These are phyloP conservation scores for Hirudinaria manillensis DNA, from an alignment of 2,888 invertebrate genomes.

Conservation along the genomic window DNA sequence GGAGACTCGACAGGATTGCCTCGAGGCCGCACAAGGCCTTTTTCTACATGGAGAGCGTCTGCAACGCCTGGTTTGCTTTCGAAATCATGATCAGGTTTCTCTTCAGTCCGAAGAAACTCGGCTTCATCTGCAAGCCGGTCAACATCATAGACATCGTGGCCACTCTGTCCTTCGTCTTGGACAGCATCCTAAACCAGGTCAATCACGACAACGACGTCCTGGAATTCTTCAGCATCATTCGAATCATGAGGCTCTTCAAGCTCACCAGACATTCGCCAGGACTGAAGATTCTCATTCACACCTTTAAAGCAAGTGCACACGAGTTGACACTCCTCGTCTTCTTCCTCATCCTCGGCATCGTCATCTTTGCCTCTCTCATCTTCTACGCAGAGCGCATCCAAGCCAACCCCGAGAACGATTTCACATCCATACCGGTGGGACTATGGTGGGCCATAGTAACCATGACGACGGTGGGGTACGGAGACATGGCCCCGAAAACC, in stretches of 20 bases:
- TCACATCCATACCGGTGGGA: slow-evolving; percentile 84
- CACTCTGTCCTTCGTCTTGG: slow-evolving; percentile 78
- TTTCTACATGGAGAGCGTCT: slow-evolving; percentile 83
- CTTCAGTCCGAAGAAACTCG: slow-evolving; percentile 82
- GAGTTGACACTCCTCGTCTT: slow-evolving; percentile 85
- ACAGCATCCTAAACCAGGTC: slow-evolving; percentile 50
- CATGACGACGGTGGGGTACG: slow-evolving; percentile 89
- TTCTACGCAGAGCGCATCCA: slow-evolving; percentile 91
- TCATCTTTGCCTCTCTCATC: slow-evolving; percentile 87
- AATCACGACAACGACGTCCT: slow-evolving; percentile 60
- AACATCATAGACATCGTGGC: slow-evolving; percentile 91
- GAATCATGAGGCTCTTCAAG: slow-evolving; percentile 66
- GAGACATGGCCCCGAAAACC: slow-evolving; percentile 91
- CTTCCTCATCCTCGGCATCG: slow-evolving; percentile 87
- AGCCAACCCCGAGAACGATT: slow-evolving; percentile 89
- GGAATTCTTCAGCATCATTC: slow-evolving; percentile 88
- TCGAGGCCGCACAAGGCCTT: slow-evolving; percentile 88
- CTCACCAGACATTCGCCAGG: slow-evolving; percentile 35
- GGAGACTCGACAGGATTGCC: slow-evolving; percentile 68
- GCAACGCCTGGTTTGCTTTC: slow-evolving; percentile 91
- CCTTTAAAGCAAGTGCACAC: slow-evolving; percentile 90
- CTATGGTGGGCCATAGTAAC: slow-evolving; percentile 96
- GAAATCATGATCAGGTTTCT: slow-evolving; percentile 80
- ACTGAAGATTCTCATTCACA: slow-evolving; percentile 87
- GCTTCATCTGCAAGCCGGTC: slow-evolving; percentile 81